These are phyloP conservation scores for Pycnomerus fuliginosus DNA, from an alignment of 2,888 invertebrate species.

Conservation along the genomic window DNA sequence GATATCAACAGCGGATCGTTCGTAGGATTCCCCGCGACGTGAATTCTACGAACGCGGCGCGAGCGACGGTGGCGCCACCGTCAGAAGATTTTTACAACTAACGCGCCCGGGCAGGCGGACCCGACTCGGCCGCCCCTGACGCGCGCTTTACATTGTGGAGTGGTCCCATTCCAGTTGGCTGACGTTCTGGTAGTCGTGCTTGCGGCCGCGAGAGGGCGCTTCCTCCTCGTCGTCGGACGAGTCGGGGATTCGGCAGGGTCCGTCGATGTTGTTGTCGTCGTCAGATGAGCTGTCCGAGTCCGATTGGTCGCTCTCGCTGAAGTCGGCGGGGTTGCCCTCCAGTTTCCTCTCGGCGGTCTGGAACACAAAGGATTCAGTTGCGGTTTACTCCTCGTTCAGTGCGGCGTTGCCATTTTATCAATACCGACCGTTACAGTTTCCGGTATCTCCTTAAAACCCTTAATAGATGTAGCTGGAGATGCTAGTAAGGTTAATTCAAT, in stretches of 20 bases:
- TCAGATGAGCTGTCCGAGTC: conserved; percentile 50
- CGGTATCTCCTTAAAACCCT: too few species aligned
- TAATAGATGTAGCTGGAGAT: too few species aligned
- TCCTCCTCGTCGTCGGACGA: conserved; percentile 60
- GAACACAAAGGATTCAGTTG: conserved; percentile 17
- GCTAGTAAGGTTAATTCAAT: too few species aligned
- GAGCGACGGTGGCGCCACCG: too few species aligned
- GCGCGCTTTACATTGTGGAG: conserved; percentile 76
- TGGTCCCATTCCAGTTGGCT: conserved; percentile 79
- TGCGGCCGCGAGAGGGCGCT: conserved; percentile 48
- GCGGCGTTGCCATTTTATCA: too few species aligned
- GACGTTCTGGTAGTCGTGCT: conserved; percentile 67
- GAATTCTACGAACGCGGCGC: conserved; percentile 9
- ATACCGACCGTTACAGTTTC: too few species aligned
- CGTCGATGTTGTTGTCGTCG: conserved; percentile 48
- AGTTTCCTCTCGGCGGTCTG: conserved; percentile 50
- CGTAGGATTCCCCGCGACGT: conserved; percentile 9
- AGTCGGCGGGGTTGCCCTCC: conserved; percentile 39
- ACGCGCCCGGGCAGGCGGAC: too few species aligned
- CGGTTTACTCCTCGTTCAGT: too few species aligned
- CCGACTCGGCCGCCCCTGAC: too few species aligned
- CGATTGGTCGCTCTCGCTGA: conserved; percentile 48
- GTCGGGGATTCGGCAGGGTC: conserved; percentile 56
- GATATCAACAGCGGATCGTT: conserved; percentile 38
- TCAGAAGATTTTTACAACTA: too few species aligned